Base-by-base conservation (phyloP, 2,113 vertebrate genomes). In the Labeo rohita region DNA sequence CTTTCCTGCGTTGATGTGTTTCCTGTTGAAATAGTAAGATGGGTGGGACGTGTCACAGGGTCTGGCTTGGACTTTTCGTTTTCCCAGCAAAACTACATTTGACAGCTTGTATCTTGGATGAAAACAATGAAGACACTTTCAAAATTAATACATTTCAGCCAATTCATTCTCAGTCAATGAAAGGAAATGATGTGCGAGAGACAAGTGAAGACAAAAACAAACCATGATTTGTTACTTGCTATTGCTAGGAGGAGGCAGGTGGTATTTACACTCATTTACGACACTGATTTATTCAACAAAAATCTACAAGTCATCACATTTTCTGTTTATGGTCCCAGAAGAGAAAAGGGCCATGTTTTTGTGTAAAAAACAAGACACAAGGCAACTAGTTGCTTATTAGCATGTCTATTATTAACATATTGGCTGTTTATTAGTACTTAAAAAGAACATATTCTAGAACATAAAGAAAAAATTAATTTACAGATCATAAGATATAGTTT, bases 1-100 rank as follows among this genome's bases (percentile, higher is more conserved):
- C 66, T 70, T 18, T 70, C 66, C 36, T 43, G 15, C 18, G 66
- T 68, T 70, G 36, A 70, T 70, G 36, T 7, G 16, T 18, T 70
- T 70, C 39, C 66, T 18, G 3, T 18, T 70, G 66, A 70, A 70
- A 70, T 70, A 21, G 66, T 2, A 45, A 52, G 73, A 28, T 28
- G 47, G 47, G 73, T 4, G 2, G 9, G 72, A 49, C 43, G 28
- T 52, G n/a, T 39, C 36, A 66, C 13, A 15, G 63, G 2, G 11
- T 13, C 59, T 63, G n/a, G n/a, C 21, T n/a, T 28, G 4, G 0
- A 9, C 23, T 28, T 36, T 36, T 8, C 6, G 6, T 66, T 68
- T 74, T n/a, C 43, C 18, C 43, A 74, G 70, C 18, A 76, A 50
- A 76, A n/a, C 73, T 76, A 75, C 10, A 75, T 11, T 50, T 72